Evolutionary conservation across 2,888 invertebrate species (phyloP).

Genomic region (Oithona nana): DNA sequence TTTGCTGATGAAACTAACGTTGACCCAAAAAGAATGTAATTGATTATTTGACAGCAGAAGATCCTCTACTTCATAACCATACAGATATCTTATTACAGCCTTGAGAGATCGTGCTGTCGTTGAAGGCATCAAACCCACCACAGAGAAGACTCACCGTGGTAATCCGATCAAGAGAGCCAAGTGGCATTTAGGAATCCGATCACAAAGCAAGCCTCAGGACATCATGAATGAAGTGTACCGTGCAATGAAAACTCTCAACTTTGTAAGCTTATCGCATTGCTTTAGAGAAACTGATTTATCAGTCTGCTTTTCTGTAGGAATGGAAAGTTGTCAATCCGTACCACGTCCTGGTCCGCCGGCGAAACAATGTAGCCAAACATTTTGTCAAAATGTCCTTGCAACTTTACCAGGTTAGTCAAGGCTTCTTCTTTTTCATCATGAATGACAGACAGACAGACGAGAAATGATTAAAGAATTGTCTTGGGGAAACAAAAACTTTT

Average conservation of each 20-base stretch:
- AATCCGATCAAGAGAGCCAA: constrained; percentile 82
- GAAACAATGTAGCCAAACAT: constrained; percentile 59
- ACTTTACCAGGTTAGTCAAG: constrained; percentile 49
- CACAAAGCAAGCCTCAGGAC: constrained; percentile 96
- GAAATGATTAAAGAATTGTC: no score
- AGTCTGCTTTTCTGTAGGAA: no score
- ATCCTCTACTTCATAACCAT: no score
- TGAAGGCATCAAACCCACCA: not conserved
- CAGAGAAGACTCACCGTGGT: constrained; percentile 27
- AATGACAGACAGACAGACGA: no score
- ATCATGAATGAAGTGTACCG: constrained; percentile 99
- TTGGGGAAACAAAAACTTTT: no score
- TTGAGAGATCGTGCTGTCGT: not conserved
- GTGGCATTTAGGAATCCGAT: constrained; percentile 96
- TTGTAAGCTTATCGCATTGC: constrained; percentile 35
- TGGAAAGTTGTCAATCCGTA: constrained; percentile 97
- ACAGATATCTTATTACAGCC: not conserved
- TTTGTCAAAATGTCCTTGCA: constrained; percentile 95
- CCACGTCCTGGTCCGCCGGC: constrained; percentile 82
- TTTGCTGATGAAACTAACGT: no score
- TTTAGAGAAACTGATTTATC: constrained; percentile 18
- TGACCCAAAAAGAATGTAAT: no score
- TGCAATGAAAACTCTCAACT: constrained; percentile 94
- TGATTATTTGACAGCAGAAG: no score
- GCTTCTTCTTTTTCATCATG: no score